Conservation (phyloP, 2,888 invertebrate species). For the Cenopis cana region DNA sequence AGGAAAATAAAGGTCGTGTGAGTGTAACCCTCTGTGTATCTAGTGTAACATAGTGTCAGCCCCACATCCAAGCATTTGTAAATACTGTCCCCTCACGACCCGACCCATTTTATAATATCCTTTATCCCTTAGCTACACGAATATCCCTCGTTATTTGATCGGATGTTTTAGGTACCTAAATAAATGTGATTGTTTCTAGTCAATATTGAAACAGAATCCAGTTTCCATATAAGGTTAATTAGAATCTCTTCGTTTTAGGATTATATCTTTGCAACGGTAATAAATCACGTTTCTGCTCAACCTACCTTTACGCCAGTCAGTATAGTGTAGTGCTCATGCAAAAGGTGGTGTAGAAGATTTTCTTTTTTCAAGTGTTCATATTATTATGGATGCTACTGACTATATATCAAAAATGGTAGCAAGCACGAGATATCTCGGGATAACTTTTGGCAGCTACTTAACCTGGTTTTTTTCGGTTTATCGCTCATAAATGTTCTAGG, state of each 20-base stretch:
- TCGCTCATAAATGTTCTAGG: no score
- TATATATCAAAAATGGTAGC: no score
- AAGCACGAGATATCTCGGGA: no score
- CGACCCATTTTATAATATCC: slow-evolving; percentile 38
- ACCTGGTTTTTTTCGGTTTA: no score
- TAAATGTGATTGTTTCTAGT: slow-evolving; percentile 8
- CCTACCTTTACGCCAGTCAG: no score
- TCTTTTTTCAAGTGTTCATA: no score
- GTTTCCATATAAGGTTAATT: slow-evolving; percentile 10
- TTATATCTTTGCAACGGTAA: slow-evolving; percentile 27
- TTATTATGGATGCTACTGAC: no score
- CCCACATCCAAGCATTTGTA: slow-evolving; percentile 26
- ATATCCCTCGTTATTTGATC: slow-evolving; percentile 9
- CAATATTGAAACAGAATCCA: slow-evolving; percentile 2
- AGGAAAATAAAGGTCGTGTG: not conserved
- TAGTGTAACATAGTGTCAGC: slow-evolving; percentile 23
- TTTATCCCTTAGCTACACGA: slow-evolving; percentile 33
- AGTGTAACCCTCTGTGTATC: slow-evolving; percentile 8
- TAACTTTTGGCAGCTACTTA: no score
- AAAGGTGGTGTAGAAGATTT: no score
- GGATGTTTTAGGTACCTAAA: slow-evolving; percentile 1
- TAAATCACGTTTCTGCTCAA: slow-evolving; percentile 31
- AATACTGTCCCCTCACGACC: slow-evolving; percentile 37
- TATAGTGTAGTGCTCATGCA: no score
- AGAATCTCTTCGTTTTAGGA: slow-evolving; percentile 20